A percentile compares a stretch with the other conserved stretches of the same genome.
These are phyloP conservation scores for Pampus argenteus DNA, from an alignment of 2,797 vertebrate genomes.

Conservation along the genomic window DNA sequence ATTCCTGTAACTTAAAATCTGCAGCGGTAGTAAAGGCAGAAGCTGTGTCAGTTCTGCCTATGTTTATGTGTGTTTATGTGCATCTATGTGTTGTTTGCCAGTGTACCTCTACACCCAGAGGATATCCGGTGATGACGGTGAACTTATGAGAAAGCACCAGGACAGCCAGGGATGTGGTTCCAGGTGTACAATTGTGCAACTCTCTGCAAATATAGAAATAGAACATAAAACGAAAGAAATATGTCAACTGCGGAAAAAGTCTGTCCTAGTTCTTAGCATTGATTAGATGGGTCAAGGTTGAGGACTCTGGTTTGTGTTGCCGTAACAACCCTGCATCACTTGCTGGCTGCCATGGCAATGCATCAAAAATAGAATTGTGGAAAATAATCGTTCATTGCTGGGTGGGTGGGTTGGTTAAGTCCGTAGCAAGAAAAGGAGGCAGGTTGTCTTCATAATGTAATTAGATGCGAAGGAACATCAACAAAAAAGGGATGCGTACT, in stretches of 20 bases:
- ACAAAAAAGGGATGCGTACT: background rate
- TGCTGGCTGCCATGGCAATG: conserved; percentile 71
- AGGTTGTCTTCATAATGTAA: conserved; percentile 8
- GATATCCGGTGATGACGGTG: background rate
- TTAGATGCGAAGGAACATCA: background rate
- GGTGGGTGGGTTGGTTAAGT: conserved; percentile 4
- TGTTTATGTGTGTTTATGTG: conserved; percentile 18
- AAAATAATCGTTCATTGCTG: conserved; percentile 37
- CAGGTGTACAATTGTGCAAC: conserved; percentile 6
- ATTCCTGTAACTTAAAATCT: background rate
- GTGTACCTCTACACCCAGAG: conserved; percentile 2
- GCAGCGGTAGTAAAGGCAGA: background rate
- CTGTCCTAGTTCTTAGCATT: conserved; percentile 24
- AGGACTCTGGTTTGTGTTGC: conserved; percentile 63
- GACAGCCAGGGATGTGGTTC: background rate
- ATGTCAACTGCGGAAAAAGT: conserved; percentile 8
- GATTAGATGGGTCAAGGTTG: conserved; percentile 65
- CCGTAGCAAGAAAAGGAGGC: conserved; percentile 17
- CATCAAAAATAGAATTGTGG: conserved; percentile 59
- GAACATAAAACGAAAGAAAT: conserved; percentile 21
- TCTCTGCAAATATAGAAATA: conserved; percentile 22
- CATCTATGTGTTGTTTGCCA: conserved; percentile 2
- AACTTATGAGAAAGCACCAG: conserved; percentile 21
- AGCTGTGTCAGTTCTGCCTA: conserved; percentile 3
- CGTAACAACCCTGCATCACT: conserved; percentile 66